These are phyloP conservation scores for Dreissena rostriformis DNA, from an alignment of 1,140 invertebrate species.

Conservation along the genomic window DNA sequence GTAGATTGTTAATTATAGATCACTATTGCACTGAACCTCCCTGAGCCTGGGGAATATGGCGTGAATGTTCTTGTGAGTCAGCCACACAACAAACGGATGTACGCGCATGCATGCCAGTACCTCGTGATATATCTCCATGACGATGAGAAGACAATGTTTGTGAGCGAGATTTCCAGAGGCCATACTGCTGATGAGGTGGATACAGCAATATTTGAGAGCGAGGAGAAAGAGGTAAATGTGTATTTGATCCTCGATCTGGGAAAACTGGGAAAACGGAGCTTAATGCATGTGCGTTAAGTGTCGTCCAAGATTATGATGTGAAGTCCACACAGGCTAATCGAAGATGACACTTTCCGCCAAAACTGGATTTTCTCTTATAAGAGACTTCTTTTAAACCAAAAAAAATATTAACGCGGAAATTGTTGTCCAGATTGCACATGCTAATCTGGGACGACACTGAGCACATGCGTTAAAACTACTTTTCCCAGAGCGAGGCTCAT, in stretches of 20 bases:
- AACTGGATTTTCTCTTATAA: too few relatives aligned
- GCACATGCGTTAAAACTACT: too few relatives aligned
- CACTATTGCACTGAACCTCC: conserved; percentile 62
- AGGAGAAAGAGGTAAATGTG: conserved; percentile 52
- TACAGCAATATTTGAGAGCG: conserved; percentile 14
- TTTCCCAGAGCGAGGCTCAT: too few relatives aligned
- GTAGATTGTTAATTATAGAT: conserved; percentile 50
- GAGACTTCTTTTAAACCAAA: too few relatives aligned
- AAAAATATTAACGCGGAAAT: too few relatives aligned
- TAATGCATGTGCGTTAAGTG: too few relatives aligned
- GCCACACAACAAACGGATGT: conserved; percentile 74
- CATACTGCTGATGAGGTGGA: conserved; percentile 38
- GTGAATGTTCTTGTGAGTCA: conserved; percentile 80
- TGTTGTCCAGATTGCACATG: too few relatives aligned
- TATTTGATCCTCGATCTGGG: neutral
- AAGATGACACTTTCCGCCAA: too few relatives aligned
- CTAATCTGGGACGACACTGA: too few relatives aligned
- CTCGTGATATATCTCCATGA: conserved; percentile 74
- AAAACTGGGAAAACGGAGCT: too few relatives aligned
- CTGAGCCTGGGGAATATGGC: conserved; percentile 79
- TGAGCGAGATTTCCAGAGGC: conserved; percentile 36
- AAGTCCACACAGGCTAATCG: too few relatives aligned
- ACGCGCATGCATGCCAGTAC: conserved; percentile 80
- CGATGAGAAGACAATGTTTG: conserved; percentile 59
- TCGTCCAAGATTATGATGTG: too few relatives aligned